Evolutionary conservation across 37 sponge, comb jelly and placozoan species (phyloP).

Genomic region (Ephydatia muelleri): DNA sequence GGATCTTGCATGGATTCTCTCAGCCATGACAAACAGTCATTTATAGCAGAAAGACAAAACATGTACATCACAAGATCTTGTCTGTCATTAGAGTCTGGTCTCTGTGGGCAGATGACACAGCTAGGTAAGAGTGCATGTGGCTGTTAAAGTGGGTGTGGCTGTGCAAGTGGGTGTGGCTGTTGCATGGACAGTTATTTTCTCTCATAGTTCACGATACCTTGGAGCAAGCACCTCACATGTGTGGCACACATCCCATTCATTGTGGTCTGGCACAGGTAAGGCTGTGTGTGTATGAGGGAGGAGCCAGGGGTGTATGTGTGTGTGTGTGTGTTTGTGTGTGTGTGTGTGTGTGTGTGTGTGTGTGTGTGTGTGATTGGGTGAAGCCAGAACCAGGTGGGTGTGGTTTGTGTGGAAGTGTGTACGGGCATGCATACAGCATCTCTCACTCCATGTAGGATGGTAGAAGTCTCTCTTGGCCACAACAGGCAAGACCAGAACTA

Average conservation of each 20-base stretch:
- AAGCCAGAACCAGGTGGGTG: too few relatives aligned
- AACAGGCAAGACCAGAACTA: too few relatives aligned
- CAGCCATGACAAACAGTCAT: not conserved
- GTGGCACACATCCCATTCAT: not conserved
- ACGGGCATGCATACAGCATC: too few relatives aligned
- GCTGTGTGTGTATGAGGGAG: not conserved
- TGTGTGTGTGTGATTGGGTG: too few relatives aligned
- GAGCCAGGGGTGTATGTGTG: not conserved
- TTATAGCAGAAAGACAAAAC: not conserved
- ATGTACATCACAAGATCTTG: not conserved
- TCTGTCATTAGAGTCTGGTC: slow-evolving; percentile 53
- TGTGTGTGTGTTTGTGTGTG: not conserved
- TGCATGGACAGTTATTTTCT: not conserved
- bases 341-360: too few relatives aligned
- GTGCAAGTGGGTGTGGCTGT: not conserved
- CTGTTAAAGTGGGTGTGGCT: not conserved
- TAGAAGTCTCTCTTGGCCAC: too few relatives aligned
- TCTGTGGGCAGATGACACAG: slow-evolving; percentile 44
- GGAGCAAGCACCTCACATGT: not conserved
- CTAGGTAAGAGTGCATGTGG: slow-evolving; percentile 27
- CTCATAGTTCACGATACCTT: not conserved
- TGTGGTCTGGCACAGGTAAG: not conserved
- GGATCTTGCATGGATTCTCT: too few relatives aligned
- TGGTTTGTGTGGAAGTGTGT: too few relatives aligned
- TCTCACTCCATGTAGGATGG: too few relatives aligned